Evolutionary conservation across 2,888 invertebrate genomes (phyloP), one percentile per base, ranked within the genome.

Genomic region (Rhogogaster chlorosoma): DNA sequence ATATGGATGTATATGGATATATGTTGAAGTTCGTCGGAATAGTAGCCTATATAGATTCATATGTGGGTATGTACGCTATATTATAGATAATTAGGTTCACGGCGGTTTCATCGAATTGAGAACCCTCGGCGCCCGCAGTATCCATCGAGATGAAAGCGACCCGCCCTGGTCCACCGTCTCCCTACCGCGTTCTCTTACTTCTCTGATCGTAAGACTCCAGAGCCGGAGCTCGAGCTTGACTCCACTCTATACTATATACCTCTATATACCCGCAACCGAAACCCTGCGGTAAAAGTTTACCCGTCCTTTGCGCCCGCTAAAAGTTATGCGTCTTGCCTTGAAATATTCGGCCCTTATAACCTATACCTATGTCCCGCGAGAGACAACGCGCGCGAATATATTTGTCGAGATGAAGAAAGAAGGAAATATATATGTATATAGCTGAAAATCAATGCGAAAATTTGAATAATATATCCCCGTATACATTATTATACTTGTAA

Each of bases 91-190:
- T 80, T 80, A 80, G 57, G 38, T 64, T 57, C 42, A n/a, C 80
- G 80, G 45, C 22, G 29, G 61, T 57, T 36, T 80, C 61, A 80
- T 70, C 83, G 70, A 86, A 87, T 88, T 88, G 89, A 88, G 88
- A 29, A 86, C 67, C 89, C n/a, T 73, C 88, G 86, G 89, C 73
- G 71, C 84, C 83, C 85, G 61, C 61, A 70, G 87, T 86, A 83
- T 86, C 87, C 84, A 86, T 84, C 86, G 85, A 88, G 88, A 90
- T 88, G 88, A 88, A 87, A 89, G 87, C 86, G 87, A 75, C 85
- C 84, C 87, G 87, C 77, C 83, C 53, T 22, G 42, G 85, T 77
- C 61, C 18, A 36, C n/a, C 77, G 10, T 29, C 49, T 29, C 53
- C 29, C 77, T 77, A 5, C 53, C n/a, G 53, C 53, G 53, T 12